Base-by-base conservation (phyloP, 2,888 invertebrate genomes). In the Caenorhabditis angaria region DNA sequence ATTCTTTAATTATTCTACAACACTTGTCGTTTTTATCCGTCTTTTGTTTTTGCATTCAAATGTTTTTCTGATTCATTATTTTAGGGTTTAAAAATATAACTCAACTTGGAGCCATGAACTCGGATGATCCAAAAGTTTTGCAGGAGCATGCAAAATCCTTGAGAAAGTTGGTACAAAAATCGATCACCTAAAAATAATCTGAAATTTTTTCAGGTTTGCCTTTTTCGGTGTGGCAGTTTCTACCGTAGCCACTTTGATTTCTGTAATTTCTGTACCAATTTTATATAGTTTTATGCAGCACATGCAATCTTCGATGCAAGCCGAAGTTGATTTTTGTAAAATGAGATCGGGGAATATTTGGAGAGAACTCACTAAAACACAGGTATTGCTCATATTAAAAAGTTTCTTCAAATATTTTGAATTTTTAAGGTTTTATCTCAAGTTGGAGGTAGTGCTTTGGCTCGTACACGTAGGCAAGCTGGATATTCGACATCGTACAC, bases 211-310 rank as follows among this genome's bases (percentile, higher is more conserved):
- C 50, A 72, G 72, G 58, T 65, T 72, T 56, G 72, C 72, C 3
- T 72, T 72, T 54, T 69, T 70, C 48, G 76, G 73, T 14, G 80
- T 80, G 32, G 69, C 78, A 28, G 60, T 76, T 27, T 71, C 69
- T 22, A 80, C 80, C 0, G 61, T 76, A 24, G 78, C 80, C 27
- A 69, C 69, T 14, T 50, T 78, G 14, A 58, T 73, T 29, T 75
- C 70, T 51, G 76, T 75, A 0, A 65, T 80, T 51, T 64, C 72
- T 48, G 69, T 80, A 10, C 80, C 80, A 28, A 74, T 80, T 61
- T 22, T 80, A 48, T 80, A 80, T 64, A 80, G 76, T 66, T 71
- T 78, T 27, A 73, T 80, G 68, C 80, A 80, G 55, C 76, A 75
- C 50, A 75, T 77, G 65, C 80, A 80, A 48, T 71, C 76, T 12